phyloP scores from a whole-genome alignment of 2,888 invertebrate genomes.

The Drosophila ochracea region DNA sequence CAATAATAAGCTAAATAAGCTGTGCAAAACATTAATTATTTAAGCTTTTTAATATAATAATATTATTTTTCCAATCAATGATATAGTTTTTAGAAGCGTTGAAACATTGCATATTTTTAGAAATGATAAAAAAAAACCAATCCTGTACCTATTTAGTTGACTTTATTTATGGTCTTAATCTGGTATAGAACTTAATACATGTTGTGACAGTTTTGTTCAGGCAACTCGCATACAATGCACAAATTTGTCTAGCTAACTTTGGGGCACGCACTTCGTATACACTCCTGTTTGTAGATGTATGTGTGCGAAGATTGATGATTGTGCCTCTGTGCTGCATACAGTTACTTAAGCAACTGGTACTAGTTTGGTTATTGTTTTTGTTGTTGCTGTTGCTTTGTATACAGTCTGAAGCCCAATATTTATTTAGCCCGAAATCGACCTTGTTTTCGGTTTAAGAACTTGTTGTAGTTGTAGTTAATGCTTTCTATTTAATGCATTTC shows the following conservation, averaged over 20 bases:
- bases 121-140: neutral
- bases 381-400: neutral
- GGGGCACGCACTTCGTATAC: conserved; percentile 1
- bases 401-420: conserved; percentile 49
- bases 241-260: conserved; percentile 59
- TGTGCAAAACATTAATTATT: neutral
- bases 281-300: conserved; percentile 8
- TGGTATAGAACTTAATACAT: conserved; percentile 27
- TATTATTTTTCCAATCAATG: neutral
- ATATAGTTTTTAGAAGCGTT: fast-evolving
- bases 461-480: conserved; percentile 28
- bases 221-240: conserved; percentile 45
- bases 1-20: neutral
- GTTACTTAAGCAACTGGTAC: conserved; percentile 54
- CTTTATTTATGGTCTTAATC: conserved; percentile 14
- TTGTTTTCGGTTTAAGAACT: conserved; percentile 10
- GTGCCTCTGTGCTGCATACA: conserved; percentile 50
- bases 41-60: neutral
- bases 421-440: conserved; percentile 41
- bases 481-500: conserved; percentile 77
- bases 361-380: conserved; percentile 6
- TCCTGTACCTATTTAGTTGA: conserved; percentile 17
- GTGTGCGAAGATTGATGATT: conserved; percentile 69
- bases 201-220: conserved; percentile 47
- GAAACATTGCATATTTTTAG: neutral